Evolutionary conservation across 2,888 invertebrate genomes (phyloP).

Genomic region (Cordylochernes scorpioides): DNA sequence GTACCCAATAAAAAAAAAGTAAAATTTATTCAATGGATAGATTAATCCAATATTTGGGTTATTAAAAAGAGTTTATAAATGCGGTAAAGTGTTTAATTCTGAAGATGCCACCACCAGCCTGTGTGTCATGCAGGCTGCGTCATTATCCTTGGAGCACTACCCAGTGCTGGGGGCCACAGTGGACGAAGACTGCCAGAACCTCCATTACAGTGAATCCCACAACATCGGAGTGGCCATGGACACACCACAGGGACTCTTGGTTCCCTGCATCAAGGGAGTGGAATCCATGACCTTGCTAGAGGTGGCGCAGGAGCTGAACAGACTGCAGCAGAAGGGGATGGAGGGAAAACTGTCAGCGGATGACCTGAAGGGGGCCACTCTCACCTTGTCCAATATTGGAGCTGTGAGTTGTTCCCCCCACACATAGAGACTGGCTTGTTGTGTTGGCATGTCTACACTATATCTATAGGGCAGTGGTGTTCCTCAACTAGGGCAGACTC

Average conservation of each 20-base stretch:
- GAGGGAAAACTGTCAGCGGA: constrained; percentile 40
- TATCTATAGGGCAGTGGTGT: no score
- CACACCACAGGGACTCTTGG: constrained; percentile 67
- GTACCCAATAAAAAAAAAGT: no score
- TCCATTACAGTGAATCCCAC: constrained; percentile 49
- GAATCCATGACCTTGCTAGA: constrained; percentile 41
- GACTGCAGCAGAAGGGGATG: constrained; percentile 47
- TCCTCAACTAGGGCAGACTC: no score
- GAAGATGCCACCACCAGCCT: not conserved
- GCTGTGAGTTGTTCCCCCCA: constrained; percentile 34
- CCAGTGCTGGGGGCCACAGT: constrained; percentile 67
- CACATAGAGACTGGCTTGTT: no score
- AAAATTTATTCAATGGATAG: not conserved
- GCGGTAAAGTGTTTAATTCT: no score
- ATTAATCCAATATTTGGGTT: not conserved
- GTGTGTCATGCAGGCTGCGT: constrained; percentile 33
- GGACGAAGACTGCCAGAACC: constrained; percentile 46
- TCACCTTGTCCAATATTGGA: constrained; percentile 88
- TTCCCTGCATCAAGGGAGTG: constrained; percentile 61
- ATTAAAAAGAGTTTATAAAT: not conserved
- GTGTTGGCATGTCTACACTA: no score
- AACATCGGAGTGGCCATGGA: constrained; percentile 96
- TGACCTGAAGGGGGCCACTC: constrained; percentile 70
- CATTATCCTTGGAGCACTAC: constrained; percentile 42
- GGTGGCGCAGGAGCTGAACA: constrained; percentile 54